Percentiles rank a stretch among this genome's conserved stretches.
phyloP scores from a whole-genome alignment of 2,888 invertebrate species.

The Melanotus villosus region DNA sequence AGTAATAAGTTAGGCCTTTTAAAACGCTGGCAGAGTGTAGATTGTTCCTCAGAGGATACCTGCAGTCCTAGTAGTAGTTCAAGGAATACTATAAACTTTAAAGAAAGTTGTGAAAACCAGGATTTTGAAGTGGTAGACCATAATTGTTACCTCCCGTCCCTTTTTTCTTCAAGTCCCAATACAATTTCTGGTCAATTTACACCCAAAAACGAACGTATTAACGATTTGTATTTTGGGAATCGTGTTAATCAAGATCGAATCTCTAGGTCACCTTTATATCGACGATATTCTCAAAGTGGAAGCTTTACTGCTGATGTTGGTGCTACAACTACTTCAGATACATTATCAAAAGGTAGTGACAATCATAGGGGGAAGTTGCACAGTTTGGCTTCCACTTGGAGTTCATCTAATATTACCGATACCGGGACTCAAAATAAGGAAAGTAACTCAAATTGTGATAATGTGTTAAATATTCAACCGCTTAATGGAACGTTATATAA shows the following conservation, averaged over 20 bases:
- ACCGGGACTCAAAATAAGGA: slow-evolving; percentile 16
- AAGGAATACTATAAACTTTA: slow-evolving; percentile 40
- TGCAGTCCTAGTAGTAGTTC: slow-evolving; percentile 50
- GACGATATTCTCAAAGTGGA: slow-evolving; percentile 49
- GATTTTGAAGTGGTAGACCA: slow-evolving; percentile 58
- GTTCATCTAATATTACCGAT: slow-evolving; percentile 13
- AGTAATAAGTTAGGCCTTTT: slow-evolving; percentile 59
- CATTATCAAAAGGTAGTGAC: slow-evolving; percentile 22
- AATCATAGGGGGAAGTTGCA: slow-evolving; percentile 34
- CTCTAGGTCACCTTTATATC: slow-evolving; percentile 60
- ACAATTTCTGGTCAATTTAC: slow-evolving; percentile 61
- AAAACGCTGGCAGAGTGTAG: slow-evolving; percentile 60
- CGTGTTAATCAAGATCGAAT: slow-evolving; percentile 51
- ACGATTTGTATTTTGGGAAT: slow-evolving; percentile 61
- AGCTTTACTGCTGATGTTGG: slow-evolving; percentile 22
- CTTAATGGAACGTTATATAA: slow-evolving; percentile 38
- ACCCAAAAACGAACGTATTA: slow-evolving; percentile 58
- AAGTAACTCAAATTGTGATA: slow-evolving; percentile 41
- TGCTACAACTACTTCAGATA: slow-evolving; percentile 17
- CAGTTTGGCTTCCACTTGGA: slow-evolving; percentile 28
- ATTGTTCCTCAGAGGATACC: slow-evolving; percentile 54
- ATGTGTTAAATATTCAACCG: slow-evolving; percentile 40
- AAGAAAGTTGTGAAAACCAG: slow-evolving; percentile 42
- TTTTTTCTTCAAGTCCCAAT: slow-evolving; percentile 59
- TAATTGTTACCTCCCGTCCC: slow-evolving; percentile 60